Percentiles rank a stretch among this genome's conserved stretches.
phyloP scores from a whole-genome alignment of 2,888 invertebrate genomes.

The Ypsolopha sequella region DNA sequence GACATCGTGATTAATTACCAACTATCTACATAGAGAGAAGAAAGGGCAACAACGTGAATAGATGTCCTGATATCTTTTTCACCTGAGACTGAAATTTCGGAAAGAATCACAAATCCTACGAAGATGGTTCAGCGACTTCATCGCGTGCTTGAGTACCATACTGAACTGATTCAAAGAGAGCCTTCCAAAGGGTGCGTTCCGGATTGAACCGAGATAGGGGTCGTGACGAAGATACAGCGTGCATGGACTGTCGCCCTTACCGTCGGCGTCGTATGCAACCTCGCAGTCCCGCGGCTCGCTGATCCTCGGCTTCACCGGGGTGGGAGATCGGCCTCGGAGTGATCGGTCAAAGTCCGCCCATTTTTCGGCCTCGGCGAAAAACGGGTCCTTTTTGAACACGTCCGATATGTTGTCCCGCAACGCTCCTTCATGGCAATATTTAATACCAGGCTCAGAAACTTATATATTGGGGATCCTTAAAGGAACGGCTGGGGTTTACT shows the following conservation, averaged over 20 bases:
- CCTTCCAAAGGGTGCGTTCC: no score
- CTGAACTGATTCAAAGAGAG: no score
- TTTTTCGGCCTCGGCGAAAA: slow-evolving; percentile 66
- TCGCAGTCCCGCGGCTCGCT: slow-evolving; percentile 78
- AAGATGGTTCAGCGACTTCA: no score
- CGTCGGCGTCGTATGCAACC: slow-evolving; percentile 81
- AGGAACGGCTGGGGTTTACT: neutral
- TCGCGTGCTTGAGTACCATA: no score
- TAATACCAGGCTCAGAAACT: neutral
- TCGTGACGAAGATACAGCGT: slow-evolving; percentile 16
- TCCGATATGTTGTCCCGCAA: slow-evolving; percentile 57
- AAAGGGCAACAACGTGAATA: slow-evolving; percentile 9
- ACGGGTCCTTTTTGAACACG: slow-evolving; percentile 60
- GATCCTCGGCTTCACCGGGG: slow-evolving; percentile 79
- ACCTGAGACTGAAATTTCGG: slow-evolving; percentile 16
- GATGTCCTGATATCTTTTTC: slow-evolving; percentile 44
- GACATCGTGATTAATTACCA: neutral
- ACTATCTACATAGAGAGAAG: neutral
- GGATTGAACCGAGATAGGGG: no score
- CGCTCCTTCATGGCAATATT: slow-evolving; percentile 56
- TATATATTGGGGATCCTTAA: neutral
- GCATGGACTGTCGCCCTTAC: slow-evolving; percentile 70
- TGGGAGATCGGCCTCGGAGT: slow-evolving; percentile 73
- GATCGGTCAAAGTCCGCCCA: slow-evolving; percentile 70
- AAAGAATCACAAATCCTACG: neutral